Evolutionary conservation across 37 sponge, comb jelly and placozoan genomes (phyloP).

Genomic region (Chondrosia reniformis): DNA sequence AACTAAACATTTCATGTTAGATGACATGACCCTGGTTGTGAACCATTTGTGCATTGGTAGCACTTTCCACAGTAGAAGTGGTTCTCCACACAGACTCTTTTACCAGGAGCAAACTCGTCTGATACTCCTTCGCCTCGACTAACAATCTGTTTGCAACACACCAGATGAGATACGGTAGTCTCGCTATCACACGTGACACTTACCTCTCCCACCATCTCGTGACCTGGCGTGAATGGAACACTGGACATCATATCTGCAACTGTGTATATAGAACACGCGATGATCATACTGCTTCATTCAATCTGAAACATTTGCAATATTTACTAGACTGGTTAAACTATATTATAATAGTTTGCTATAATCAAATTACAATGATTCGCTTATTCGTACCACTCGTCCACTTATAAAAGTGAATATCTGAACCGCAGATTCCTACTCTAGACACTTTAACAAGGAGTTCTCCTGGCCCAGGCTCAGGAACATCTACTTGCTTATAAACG

Average conservation of each 20-base stretch:
- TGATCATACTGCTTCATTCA: too few relatives aligned
- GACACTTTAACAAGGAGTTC: conserved; percentile 79
- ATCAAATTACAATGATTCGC: too few relatives aligned
- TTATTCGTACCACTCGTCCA: conserved; percentile 60
- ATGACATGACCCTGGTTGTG: not conserved
- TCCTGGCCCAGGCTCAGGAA: conserved; percentile 52
- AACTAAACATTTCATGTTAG: too few relatives aligned
- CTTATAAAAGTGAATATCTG: conserved; percentile 81
- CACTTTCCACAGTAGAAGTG: conserved; percentile 93
- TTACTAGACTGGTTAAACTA: too few relatives aligned
- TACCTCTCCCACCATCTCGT: conserved; percentile 88
- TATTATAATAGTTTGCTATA: too few relatives aligned
- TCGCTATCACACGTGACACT: too few relatives aligned
- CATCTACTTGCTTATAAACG: conserved; percentile 62
- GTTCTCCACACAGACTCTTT: conserved; percentile 88
- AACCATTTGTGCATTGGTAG: conserved; percentile 69
- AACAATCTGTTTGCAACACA: conserved; percentile 43
- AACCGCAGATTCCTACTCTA: conserved; percentile 81
- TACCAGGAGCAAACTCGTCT: conserved; percentile 62
- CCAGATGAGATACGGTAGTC: too few relatives aligned
- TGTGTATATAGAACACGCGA: too few relatives aligned
- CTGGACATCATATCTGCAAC: conserved; percentile 73
- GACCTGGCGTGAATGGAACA: conserved; percentile 88
- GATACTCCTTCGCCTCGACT: conserved; percentile 54
- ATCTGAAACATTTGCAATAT: too few relatives aligned